Evolutionary conservation across 37 sponge, comb jelly and placozoan species (phyloP), one percentile per base, ranked within the genome.

Genomic region (Haliclona indistincta): DNA sequence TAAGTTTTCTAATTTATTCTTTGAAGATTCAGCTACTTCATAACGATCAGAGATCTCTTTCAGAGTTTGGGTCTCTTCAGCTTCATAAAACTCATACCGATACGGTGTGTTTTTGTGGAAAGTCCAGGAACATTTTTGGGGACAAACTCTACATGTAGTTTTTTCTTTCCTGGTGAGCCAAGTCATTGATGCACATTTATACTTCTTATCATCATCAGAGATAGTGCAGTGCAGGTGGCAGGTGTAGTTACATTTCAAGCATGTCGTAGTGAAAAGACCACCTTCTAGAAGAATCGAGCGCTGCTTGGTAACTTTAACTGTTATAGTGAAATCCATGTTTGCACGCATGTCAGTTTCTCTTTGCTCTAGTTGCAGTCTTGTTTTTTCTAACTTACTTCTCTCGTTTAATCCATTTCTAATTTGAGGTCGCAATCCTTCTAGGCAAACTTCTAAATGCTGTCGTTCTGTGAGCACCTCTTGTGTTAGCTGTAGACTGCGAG

Each of bases 231-330:
- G 22, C 20, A 64, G 4, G 55, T 93, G 93, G 61, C 93, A 93
- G 13, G 93, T 93, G 42, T 32, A 67, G 67, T 93, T 78, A 41
- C 93, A 93, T 2, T 25, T 80, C 10, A 75, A 37, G 43, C 93
- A 93, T 65, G 79, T 92, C 44, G 88, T 92, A 15, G 70, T 81
- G 68, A 71, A 88, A 3, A 6, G 35, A 19, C 88, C 93, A 4
- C 23, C 29, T 1, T 66, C 38, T 40, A 86, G 70, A 26, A 60
- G 43, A 42, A 88, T 41, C 28, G 43, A 66, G 13, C 63, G 38
- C 29, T 77, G 78, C 38, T 76, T 77, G 22, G 75, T 62, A 19
- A 70, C 52, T 1, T 73, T 65, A 39, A 79, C 74, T 51, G 55
- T 25, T 43, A 77, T 84, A 42, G 58, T 84, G 43, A 84, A 87